Evolutionary conservation across 2,888 invertebrate genomes (phyloP).

Genomic region (Dicycla oo): DNA sequence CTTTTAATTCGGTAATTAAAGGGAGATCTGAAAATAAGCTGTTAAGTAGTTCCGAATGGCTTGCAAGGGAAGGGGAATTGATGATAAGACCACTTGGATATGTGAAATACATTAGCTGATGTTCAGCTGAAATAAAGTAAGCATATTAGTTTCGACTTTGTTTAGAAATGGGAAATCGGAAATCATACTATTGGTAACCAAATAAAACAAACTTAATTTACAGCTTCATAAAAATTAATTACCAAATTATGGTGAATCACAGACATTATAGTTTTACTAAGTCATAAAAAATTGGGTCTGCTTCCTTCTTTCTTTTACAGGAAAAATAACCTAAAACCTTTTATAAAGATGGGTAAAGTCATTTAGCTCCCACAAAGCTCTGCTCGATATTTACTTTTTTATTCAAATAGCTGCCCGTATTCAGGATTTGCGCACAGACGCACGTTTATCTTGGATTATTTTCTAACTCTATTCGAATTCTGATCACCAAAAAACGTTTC

Average conservation of each 20-base stretch:
- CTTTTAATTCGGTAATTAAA: conserved; percentile 72
- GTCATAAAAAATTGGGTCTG: neutral
- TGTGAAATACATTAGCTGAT: conserved; percentile 26
- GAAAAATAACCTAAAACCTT: conserved; percentile 23
- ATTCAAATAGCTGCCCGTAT: conserved; percentile 45
- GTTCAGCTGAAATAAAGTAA: conserved; percentile 4
- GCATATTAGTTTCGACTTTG: neutral
- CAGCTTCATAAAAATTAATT: neutral
- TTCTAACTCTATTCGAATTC: conserved; percentile 50
- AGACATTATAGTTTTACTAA: neutral
- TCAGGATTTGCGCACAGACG: conserved; percentile 37
- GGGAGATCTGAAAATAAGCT: conserved; percentile 66
- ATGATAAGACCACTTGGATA: conserved; percentile 54
- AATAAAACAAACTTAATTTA: neutral
- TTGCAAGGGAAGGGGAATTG: conserved; percentile 55
- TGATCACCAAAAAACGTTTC: conserved; percentile 60
- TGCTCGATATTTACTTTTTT: conserved; percentile 44
- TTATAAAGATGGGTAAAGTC: conserved; percentile 21
- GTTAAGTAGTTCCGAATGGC: conserved; percentile 69
- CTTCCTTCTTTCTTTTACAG: neutral
- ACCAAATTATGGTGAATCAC: neutral
- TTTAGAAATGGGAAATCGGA: neutral
- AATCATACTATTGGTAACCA: neutral
- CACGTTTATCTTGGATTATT: conserved; percentile 43
- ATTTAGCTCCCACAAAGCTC: conserved; percentile 31